These are phyloP conservation scores for Oryzias javanicus DNA, from an alignment of 2,113 vertebrate genomes.

Conservation along the genomic window DNA sequence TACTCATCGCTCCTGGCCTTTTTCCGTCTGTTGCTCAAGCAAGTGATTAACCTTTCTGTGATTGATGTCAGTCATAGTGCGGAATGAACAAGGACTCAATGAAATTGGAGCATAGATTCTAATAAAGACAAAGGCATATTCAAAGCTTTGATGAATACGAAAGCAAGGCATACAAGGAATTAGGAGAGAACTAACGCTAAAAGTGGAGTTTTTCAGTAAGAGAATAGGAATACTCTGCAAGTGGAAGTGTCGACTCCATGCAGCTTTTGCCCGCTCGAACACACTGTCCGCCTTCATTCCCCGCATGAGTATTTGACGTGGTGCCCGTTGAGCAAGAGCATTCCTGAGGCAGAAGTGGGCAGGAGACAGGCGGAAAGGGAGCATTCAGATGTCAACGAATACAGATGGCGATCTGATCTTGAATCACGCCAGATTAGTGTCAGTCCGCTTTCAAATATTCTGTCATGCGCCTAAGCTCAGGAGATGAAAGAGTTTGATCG, in stretches of 20 bases:
- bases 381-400: slow-evolving; percentile 21
- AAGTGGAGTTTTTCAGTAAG: not conserved
- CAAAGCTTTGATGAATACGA: slow-evolving; percentile 45
- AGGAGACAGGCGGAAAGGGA: not conserved
- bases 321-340: slow-evolving; percentile 24
- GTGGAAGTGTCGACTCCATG: too few relatives aligned
- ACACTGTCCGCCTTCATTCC: slow-evolving; percentile 26
- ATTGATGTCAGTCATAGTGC: slow-evolving; percentile 47
- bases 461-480: not conserved
- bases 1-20: slow-evolving; percentile 6
- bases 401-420: too few relatives aligned
- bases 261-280: slow-evolving; percentile 13
- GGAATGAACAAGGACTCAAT: slow-evolving; percentile 34
- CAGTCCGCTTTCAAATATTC: slow-evolving; percentile 19
- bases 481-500: too few relatives aligned
- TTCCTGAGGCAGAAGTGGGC: slow-evolving; percentile 2
- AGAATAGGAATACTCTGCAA: not conserved
- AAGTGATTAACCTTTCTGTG: slow-evolving; percentile 42
- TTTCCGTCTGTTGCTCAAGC: slow-evolving; percentile 15
- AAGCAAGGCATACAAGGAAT: slow-evolving; percentile 15
- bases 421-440: slow-evolving; percentile 41
- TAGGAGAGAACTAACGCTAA: slow-evolving; percentile 52
- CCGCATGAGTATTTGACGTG: slow-evolving; percentile 43
- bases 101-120: slow-evolving; percentile 41
- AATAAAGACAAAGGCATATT: slow-evolving; percentile 51